These are phyloP conservation scores for Ridgeia piscesae DNA, from an alignment of 1,140 invertebrate genomes.

Conservation along the genomic window DNA sequence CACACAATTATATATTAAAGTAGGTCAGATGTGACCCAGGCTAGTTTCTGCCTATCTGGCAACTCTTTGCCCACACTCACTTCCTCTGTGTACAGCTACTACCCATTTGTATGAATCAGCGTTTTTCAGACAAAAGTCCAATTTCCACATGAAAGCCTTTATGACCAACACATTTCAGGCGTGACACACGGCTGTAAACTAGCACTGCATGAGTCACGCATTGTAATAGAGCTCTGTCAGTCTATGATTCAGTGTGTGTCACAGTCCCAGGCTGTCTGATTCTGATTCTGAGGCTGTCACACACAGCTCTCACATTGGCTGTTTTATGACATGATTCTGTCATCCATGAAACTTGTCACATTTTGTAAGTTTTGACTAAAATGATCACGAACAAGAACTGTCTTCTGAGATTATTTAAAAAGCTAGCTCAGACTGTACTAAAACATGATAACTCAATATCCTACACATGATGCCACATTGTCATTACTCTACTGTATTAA, in stretches of 20 bases:
- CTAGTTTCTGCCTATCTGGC: no score
- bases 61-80: background rate
- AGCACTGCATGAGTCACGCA: background rate
- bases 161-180: background rate
- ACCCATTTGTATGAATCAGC: background rate
- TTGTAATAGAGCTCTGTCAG: background rate
- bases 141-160: background rate
- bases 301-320: background rate
- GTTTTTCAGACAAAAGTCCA: background rate
- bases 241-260: background rate
- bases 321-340: background rate
- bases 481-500: no score
- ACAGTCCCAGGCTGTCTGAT: no score
- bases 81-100: background rate
- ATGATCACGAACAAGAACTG: no score
- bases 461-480: no score
- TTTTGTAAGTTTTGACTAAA: background rate
- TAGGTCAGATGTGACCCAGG: background rate
- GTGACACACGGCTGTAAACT: background rate
- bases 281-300: background rate
- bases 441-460: no score
- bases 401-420: no score
- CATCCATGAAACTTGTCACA: no score
- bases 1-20: background rate
- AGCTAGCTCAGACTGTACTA: no score